Conservation (phyloP, 1,140 invertebrate genomes). For the Venustaconcha ellipsiformis region DNA sequence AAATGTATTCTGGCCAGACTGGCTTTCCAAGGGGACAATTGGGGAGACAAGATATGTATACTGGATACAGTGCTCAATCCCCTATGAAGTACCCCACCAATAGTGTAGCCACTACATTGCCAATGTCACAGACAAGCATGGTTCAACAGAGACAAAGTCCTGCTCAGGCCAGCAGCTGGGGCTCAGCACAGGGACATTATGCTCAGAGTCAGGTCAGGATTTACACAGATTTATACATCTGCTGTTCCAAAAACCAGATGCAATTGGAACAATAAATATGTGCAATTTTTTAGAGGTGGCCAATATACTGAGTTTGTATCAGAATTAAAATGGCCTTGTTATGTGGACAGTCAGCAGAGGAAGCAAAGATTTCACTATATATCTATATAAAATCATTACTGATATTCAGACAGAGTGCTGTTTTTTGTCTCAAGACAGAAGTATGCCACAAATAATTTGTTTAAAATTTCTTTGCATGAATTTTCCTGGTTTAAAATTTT, state of each 20-base stretch:
- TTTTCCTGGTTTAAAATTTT: too few relatives aligned
- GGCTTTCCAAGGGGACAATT: conserved; percentile 32
- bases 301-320: not conserved
- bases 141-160: conserved; percentile 45
- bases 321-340: too few relatives aligned
- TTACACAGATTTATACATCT: not conserved
- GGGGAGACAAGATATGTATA: conserved; percentile 33
- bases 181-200: conserved; percentile 43
- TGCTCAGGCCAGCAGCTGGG: conserved; percentile 39
- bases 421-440: too few relatives aligned
- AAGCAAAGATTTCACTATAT: too few relatives aligned
- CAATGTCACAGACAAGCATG: conserved; percentile 38
- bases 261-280: too few relatives aligned
- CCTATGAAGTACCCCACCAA: conserved; percentile 58
- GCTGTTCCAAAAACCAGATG: too few relatives aligned
- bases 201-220: conserved; percentile 47
- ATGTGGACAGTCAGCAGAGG: too few relatives aligned
- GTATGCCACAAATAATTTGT: too few relatives aligned
- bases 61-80: conserved; percentile 38
- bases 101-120: conserved; percentile 39
- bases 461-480: too few relatives aligned
- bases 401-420: too few relatives aligned
- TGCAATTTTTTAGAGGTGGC: too few relatives aligned
- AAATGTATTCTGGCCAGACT: not conserved
- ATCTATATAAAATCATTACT: too few relatives aligned